Conservation (phyloP, 2,888 invertebrate species). For the Cantharis lateralis region DNA sequence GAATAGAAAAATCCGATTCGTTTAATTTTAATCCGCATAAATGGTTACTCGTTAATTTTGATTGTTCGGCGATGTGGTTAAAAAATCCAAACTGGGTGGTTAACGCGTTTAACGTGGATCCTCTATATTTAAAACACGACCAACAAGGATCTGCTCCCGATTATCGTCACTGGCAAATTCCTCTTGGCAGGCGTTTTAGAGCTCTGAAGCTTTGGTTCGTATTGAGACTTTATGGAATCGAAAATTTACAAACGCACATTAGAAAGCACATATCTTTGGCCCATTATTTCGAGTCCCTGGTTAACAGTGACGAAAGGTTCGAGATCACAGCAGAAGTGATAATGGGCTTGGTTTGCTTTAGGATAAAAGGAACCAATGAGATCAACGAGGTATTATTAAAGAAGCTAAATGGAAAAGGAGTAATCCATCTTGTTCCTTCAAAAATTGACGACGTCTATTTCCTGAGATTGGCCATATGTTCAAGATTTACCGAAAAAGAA, state of each 20-base stretch:
- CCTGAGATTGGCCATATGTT: constrained; percentile 88
- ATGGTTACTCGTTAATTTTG: constrained; percentile 99
- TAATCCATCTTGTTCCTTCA: constrained; percentile 91
- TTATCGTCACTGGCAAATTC: constrained; percentile 97
- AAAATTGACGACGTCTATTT: constrained; percentile 84
- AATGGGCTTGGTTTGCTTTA: constrained; percentile 97
- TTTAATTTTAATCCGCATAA: constrained; percentile 99
- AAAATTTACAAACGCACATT: constrained; percentile 85
- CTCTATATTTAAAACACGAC: constrained; percentile 93
- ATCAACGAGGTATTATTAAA: constrained; percentile 80
- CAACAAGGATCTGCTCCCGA: constrained; percentile 89
- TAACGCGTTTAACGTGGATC: constrained; percentile 96
- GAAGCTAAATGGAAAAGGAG: constrained; percentile 84
- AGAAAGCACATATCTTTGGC: constrained; percentile 85
- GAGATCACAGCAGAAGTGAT: constrained; percentile 87
- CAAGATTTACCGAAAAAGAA: constrained; percentile 76
- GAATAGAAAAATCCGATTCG: constrained; percentile 88
- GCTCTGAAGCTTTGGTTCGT: constrained; percentile 96
- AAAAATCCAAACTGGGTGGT: constrained; percentile 88
- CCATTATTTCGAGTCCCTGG: constrained; percentile 81
- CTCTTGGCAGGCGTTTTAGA: constrained; percentile 89
- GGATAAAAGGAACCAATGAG: constrained; percentile 85
- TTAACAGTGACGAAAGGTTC: constrained; percentile 78
- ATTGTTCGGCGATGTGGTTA: constrained; percentile 98
- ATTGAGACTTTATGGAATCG: constrained; percentile 83